These are phyloP conservation scores for Lamellibrachia luymesi DNA, from an alignment of 1,140 invertebrate species.

Conservation along the genomic window DNA sequence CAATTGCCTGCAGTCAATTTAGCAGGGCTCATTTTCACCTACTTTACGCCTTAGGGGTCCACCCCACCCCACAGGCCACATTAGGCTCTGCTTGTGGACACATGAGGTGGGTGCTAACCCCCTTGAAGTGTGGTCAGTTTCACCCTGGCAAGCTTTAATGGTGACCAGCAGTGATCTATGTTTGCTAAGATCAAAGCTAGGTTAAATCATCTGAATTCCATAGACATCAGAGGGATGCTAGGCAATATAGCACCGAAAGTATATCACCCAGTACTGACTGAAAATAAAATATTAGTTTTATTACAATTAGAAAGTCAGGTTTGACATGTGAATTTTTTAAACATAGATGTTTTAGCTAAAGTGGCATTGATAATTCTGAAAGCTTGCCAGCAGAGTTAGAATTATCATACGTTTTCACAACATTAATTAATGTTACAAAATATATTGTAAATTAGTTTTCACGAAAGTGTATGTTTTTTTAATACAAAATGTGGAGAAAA, in stretches of 20 bases:
- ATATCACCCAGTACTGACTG: background rate
- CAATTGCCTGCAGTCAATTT: background rate
- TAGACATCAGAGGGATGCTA: background rate
- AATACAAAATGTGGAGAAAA: too few relatives aligned
- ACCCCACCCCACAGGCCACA: background rate
- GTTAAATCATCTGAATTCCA: background rate
- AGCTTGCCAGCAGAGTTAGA: too few relatives aligned
- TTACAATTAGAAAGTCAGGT: background rate
- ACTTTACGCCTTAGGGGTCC: background rate
- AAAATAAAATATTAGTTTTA: background rate
- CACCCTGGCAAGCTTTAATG: background rate
- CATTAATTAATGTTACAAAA: too few relatives aligned
- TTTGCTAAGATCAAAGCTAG: background rate
- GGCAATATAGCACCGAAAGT: background rate
- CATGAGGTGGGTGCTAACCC: background rate
- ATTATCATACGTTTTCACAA: too few relatives aligned
- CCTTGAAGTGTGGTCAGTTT: background rate
- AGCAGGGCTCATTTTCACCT: background rate
- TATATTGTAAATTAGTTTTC: too few relatives aligned
- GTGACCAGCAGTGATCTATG: background rate
- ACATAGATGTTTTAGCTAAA: too few relatives aligned
- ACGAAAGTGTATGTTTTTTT: too few relatives aligned
- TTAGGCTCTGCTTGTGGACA: background rate
- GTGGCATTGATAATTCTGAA: too few relatives aligned
- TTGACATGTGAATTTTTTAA: background rate